These are phyloP conservation scores for Pocillopora grandis DNA, from an alignment of 92 coral and sea anemone genomes.

Conservation along the genomic window DNA sequence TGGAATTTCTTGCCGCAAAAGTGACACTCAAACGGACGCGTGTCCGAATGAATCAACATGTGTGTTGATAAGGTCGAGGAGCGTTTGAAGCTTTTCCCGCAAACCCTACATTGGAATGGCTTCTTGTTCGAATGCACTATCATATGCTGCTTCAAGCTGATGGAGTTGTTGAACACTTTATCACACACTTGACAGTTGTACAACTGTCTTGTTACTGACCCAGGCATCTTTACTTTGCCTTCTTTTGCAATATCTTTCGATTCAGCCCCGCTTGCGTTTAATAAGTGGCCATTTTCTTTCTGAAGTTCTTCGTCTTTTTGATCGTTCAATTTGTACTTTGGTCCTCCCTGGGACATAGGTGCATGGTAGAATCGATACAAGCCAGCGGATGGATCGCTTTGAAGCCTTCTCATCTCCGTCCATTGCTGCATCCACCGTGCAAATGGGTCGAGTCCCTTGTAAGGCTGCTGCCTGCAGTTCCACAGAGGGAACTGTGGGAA, in stretches of 20 bases:
- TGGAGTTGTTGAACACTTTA: constrained; percentile 87
- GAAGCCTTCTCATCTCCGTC: constrained; percentile 55
- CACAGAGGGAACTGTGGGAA: constrained; percentile 18
- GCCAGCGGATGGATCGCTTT: constrained; percentile 4
- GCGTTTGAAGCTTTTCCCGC: constrained; percentile 89
- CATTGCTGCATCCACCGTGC: constrained; percentile 79
- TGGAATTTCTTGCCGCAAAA: constrained; percentile 94
- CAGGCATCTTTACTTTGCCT: not conserved
- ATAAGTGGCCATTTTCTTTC: constrained; percentile 1
- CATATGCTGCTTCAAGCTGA: constrained; percentile 91
- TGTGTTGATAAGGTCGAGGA: constrained; percentile 96
- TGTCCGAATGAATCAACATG: constrained; percentile 98
- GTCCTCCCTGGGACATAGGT: constrained; percentile 11
- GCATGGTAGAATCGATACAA: constrained; percentile 19
- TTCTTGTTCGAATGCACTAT: constrained; percentile 87
- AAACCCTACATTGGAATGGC: constrained; percentile 84
- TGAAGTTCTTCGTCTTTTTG: constrained; percentile 4
- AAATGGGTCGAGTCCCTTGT: constrained; percentile 47
- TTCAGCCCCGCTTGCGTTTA: not conserved
- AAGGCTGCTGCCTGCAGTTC: constrained; percentile 32
- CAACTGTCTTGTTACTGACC: constrained; percentile 2
- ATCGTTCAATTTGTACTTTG: not conserved
- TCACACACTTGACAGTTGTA: constrained; percentile 71
- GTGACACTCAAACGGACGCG: constrained; percentile 92
- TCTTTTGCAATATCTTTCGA: not conserved